Evolutionary conservation across 2,888 invertebrate species (phyloP), one percentile per base, ranked within the genome.

Genomic region (Drosophila rellima): DNA sequence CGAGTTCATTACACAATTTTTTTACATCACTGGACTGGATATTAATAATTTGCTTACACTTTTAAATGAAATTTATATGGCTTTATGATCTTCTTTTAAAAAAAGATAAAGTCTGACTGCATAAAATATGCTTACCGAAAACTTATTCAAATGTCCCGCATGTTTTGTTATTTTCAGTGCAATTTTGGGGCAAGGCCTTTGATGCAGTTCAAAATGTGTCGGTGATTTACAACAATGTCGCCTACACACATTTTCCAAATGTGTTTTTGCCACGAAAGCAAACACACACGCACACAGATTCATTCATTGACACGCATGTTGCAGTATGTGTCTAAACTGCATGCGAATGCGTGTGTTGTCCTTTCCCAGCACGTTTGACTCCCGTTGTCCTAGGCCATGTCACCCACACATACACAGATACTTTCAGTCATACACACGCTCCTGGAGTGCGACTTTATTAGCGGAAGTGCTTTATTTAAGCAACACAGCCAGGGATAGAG

Each of bases 381-480:
- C 37, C 31, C 37, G 33, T 17, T 10, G 29, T 13, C 18, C 33
- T 33, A 55, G 44, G 33, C 15, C 56, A 40, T 20, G 48, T 50
- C 45, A 18, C 35, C 31, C 23, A 44, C 54, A 50, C 52, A 39
- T 39, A 61, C 29, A 52, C 29, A 23, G 44, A 60, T 42, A 15
- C 42, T 37, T 37, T 55, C 35, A 44, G 56, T 26, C 52, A 35
- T 47, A 35, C 39, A 42, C 26, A 31, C 47, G 67, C 54, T 51
- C 35, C 55, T 78, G 66, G 82, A 83, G 80, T 87, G 89, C 82
- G 85, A 89, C 88, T 87, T 82, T 87, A 87, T 89, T 87, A 87
- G 87, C 87, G 87, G 87, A 87, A 87, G 87, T 89, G 87, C 87
- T 87, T 87, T 87, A 87, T 87, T 87, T 87, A 87, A 89, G 89